Evolutionary conservation across 2,113 vertebrate species (phyloP).

Genomic region (Alligator mississippiensis): DNA sequence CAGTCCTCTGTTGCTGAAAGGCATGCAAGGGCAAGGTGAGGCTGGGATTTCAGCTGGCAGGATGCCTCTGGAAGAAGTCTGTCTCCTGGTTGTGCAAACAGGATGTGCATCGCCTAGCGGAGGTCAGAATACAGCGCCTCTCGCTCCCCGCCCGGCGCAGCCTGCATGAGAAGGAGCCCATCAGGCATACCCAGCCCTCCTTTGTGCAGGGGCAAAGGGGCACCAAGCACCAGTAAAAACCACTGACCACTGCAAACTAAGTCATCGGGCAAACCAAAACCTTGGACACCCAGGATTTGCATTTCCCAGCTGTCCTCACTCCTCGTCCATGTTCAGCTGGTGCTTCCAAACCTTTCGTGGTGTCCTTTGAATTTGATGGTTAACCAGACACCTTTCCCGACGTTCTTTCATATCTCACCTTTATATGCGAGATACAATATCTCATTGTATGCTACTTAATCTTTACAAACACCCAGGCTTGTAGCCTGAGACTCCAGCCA

Average conservation of each 20-base stretch:
- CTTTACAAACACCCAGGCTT: no score
- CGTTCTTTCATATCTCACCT: no score
- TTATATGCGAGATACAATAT: no score
- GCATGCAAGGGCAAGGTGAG: no score
- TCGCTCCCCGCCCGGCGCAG: neutral
- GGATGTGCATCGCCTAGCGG: neutral
- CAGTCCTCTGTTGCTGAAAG: no score
- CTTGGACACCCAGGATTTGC: neutral
- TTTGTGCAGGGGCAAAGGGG: neutral
- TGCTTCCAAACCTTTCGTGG: neutral
- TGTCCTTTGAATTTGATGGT: no score
- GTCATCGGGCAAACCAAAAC: neutral
- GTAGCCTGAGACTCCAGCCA: no score
- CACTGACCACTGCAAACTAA: neutral
- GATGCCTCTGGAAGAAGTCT: no score
- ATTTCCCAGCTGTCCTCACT: neutral
- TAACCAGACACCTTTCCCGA: no score
- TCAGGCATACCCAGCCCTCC: neutral
- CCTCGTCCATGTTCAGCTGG: rapidly evolving
- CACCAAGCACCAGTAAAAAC: neutral
- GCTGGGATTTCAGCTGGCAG: no score
- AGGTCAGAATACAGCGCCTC: rapidly evolving
- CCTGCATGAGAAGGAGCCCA: neutral
- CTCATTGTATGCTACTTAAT: no score
- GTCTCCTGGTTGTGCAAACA: no score